Evolutionary conservation across 2,113 vertebrate species (phyloP).

Genomic region (Oophaga pumilio): DNA sequence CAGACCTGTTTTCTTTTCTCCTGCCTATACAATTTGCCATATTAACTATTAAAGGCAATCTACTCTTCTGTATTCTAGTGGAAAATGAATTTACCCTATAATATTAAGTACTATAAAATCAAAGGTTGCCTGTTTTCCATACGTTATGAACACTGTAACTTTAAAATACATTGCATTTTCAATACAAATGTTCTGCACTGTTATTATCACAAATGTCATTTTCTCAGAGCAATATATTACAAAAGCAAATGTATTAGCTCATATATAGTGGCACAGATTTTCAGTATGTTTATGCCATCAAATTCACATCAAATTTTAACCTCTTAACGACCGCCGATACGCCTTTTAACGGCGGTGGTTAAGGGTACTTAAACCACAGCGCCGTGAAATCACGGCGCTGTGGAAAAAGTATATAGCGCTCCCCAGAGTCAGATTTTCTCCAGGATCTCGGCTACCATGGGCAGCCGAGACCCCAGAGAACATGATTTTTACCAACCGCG

Average conservation of each 20-base stretch:
- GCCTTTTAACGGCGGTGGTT: no score
- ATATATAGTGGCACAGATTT: neutral
- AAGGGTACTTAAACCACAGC: no score
- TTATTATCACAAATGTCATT: conserved; percentile 5
- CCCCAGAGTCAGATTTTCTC: no score
- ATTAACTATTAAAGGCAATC: conserved; percentile 63
- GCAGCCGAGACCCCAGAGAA: no score
- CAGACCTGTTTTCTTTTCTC: conserved; percentile 55
- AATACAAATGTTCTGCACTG: neutral
- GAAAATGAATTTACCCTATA: conserved; percentile 67
- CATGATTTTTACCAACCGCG: no score
- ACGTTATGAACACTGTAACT: conserved; percentile 1
- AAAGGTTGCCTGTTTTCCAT: conserved; percentile 61
- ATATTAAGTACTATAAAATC: conserved; percentile 4
- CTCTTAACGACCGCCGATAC: no score
- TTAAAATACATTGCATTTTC: neutral
- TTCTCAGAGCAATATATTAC: neutral
- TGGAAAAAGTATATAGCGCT: no score
- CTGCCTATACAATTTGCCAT: conserved; percentile 67
- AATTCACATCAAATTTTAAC: no score
- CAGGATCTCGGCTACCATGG: no score
- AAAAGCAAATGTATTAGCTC: neutral
- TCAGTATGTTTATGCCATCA: neutral
- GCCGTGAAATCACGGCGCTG: no score
- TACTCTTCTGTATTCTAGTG: conserved; percentile 64